Conservation (phyloP, 1,140 invertebrate genomes). For the Muscidifurax raptorellus region DNA sequence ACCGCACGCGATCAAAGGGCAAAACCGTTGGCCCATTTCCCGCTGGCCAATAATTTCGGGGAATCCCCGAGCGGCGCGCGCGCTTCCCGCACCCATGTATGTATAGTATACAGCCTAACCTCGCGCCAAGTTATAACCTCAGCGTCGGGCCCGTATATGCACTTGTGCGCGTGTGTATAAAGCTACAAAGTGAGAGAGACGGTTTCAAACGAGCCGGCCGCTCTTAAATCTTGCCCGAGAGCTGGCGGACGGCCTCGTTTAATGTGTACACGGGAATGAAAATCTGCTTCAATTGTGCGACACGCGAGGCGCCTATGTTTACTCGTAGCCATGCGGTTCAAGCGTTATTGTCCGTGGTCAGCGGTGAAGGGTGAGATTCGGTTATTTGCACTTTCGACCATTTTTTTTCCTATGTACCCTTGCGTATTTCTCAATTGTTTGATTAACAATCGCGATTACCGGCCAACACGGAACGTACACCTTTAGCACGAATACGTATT, state of each 20-base stretch:
- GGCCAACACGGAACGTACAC: too few species aligned
- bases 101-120: too few species aligned
- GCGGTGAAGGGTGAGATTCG: too few species aligned
- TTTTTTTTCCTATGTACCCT: too few species aligned
- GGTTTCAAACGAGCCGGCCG: not conserved
- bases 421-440: too few species aligned
- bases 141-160: not conserved
- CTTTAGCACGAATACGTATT: too few species aligned
- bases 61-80: not conserved
- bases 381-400: too few species aligned
- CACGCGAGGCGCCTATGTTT: not conserved
- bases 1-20: slow-evolving; percentile 1
- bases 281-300: slow-evolving; percentile 36
- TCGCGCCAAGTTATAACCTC: slow-evolving; percentile 11
- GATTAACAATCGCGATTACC: too few species aligned
- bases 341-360: too few species aligned
- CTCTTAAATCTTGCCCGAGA: slow-evolving; percentile 33
- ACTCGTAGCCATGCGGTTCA: too few species aligned
- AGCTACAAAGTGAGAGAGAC: not conserved
- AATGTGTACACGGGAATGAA: slow-evolving; percentile 18
- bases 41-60: slow-evolving; percentile 21
- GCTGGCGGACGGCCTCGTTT: slow-evolving; percentile 9
- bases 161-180: not conserved
- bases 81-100: not conserved
- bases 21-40: not conserved